These are phyloP conservation scores for Pachydiplax longipennis DNA, from an alignment of 2,888 invertebrate genomes.

Conservation along the genomic window DNA sequence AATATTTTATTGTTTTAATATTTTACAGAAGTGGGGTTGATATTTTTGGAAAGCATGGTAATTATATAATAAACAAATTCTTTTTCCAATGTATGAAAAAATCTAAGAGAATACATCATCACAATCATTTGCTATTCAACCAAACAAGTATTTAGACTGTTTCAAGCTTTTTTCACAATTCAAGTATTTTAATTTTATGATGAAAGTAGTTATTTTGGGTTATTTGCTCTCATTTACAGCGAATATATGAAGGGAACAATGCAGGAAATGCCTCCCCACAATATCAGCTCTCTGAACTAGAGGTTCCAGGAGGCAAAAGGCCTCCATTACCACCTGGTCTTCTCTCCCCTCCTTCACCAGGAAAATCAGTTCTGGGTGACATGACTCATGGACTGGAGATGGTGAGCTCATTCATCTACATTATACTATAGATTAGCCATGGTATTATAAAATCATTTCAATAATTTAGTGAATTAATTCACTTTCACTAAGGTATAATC, in stretches of 20 bases:
- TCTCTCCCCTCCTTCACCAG: constrained; percentile 62
- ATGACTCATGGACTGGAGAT: constrained; percentile 62
- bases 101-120: no score
- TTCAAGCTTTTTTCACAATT: no score
- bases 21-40: no score
- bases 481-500: neutral
- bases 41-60: no score
- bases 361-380: constrained; percentile 62
- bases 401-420: constrained; percentile 54
- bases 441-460: neutral
- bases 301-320: constrained; percentile 70
- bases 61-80: no score
- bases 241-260: constrained; percentile 67
- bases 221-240: constrained; percentile 56
- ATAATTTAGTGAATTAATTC: neutral
- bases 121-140: no score
- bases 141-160: no score
- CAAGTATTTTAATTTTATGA: no score
- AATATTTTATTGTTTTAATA: no score
- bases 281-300: constrained; percentile 73
- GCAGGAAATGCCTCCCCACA: constrained; percentile 59
- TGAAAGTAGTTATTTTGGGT: no score
- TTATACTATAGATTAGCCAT: neutral
- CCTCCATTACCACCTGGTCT: constrained; percentile 58
- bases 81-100: no score